Evolutionary conservation across 2,113 vertebrate genomes (phyloP), one percentile per base, ranked within the genome.

Genomic region (Illadopsis cleaveri): DNA sequence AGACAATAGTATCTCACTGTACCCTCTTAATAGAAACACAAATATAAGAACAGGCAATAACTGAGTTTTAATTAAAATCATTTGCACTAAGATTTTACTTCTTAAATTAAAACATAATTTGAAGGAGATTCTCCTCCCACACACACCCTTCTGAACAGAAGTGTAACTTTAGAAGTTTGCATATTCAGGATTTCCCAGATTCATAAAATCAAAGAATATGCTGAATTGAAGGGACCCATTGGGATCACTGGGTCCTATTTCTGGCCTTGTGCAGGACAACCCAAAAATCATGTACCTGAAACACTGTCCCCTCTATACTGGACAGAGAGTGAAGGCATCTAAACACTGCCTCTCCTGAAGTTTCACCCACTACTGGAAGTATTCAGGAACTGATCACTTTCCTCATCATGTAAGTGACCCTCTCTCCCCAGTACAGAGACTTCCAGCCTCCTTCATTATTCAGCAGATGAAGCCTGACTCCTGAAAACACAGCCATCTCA

Each of bases 41-140:
- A 93, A 93, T 69, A 94, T 86, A 94, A 95, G 44, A 85, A 78
- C 35, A 56, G 23, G 70, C 24, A 58, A 87, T 82, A 71, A 38
- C 18, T 6, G 30, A 47, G 38, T 82, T 91, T 81, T 78, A 78
- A 91, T 91, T 97, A 73, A 78, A 89, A 71, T 87, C 9, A 50
- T 9, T 79, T 68, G 35, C 27, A 60, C 12, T 40, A 37, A 23
- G 73, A 54, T 79, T 78, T 96, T 78, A 2, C 22, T 82, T 45
- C 56, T 53, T 47, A 84, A 95, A 58, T 54, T 48, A 66, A 93
- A 95, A 71, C 4, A 15, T 47, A 33, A 84, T 78, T 86, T 68
- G 30, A 64, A 84, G 37, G 15, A 64, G 7, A 0, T 12, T n/a
- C 37, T 30, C 18, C 7, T 10, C 3, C 1, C 18, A 22, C 33